Conservation (phyloP, 1,140 invertebrate genomes). For the Nixonia krombeini region DNA sequence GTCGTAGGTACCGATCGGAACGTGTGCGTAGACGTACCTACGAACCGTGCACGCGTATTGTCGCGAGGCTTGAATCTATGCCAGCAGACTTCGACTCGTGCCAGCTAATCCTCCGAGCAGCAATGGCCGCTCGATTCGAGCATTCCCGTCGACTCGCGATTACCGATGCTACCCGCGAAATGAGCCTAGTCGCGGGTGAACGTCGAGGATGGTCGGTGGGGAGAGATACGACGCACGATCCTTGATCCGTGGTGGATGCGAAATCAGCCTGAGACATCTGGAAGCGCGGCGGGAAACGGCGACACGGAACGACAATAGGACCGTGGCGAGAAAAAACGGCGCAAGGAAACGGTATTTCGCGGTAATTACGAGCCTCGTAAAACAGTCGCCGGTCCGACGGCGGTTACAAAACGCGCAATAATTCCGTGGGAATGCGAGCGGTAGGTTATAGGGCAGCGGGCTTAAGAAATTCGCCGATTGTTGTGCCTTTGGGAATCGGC, state of each 20-base stretch:
- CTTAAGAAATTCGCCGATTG: slow-evolving; percentile 47
- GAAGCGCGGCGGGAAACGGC: slow-evolving; percentile 15
- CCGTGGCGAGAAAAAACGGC: neutral
- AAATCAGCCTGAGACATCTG: slow-evolving; percentile 34
- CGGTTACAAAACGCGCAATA: slow-evolving; percentile 51
- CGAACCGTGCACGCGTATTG: slow-evolving; percentile 39
- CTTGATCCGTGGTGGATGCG: no score
- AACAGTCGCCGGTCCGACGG: slow-evolving; percentile 44
- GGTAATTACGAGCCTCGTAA: slow-evolving; percentile 49
- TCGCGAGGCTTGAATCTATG: slow-evolving; percentile 60
- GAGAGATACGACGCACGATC: neutral
- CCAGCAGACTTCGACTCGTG: slow-evolving; percentile 53
- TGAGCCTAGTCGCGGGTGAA: slow-evolving; percentile 3
- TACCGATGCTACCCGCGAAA: slow-evolving; percentile 9
- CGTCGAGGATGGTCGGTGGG: neutral
- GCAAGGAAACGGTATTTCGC: no score
- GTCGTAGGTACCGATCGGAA: slow-evolving; percentile 30
- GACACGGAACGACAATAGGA: slow-evolving; percentile 8
- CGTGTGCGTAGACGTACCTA: slow-evolving; percentile 28
- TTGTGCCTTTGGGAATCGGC: slow-evolving; percentile 32
- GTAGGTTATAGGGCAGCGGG: slow-evolving; percentile 27
- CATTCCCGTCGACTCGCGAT: slow-evolving; percentile 20
- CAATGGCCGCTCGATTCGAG: slow-evolving; percentile 44
- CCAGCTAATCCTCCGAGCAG: slow-evolving; percentile 28
- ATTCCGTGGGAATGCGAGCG: slow-evolving; percentile 52